Base-by-base conservation (phyloP, 2,888 invertebrate genomes). In the Meliscaeva auricollis region DNA sequence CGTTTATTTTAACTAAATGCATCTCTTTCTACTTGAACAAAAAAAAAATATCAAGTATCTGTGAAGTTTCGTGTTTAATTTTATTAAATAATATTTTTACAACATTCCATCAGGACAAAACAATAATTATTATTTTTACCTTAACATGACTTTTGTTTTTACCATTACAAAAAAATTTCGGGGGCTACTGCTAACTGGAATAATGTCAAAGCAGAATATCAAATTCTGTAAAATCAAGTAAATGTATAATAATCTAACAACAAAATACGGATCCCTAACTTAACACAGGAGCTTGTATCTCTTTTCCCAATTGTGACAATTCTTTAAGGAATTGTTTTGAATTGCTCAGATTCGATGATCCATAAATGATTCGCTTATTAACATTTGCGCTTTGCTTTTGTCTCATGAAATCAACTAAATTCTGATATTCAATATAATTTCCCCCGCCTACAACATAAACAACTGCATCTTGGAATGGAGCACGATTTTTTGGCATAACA, bases 341-440 rank as follows among this genome's bases (percentile, higher is more conserved):
- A 93, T 98, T 99, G 87, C 96, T 96, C 84, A 99, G 93, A 52
- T 99, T 98, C 32, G 99, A 98, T 81, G 98, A 96, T 46, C 99
- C 99, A 91, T 99, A 99, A 72, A 98, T 96, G 83, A 99, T 96
- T 90, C 96, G 95, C 91, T 96, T 96, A 76, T 94, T 94, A 0
- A 90, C 89, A 54, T 96, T 96, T 87, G 95, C 93, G 8, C 94
- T 93, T 85, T 94, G 94, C 91, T 96, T 96, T 94, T 96, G 96
- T 95, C 97, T 98, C 41, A 97, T 96, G 90, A 98, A 98, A 91
- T 99, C 99, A 69, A 97, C 95, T 80, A 99, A 94, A 94, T 99
- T 99, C 92, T 99, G 99, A 92, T 99, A 99, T 93, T 99, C 99
- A 90, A 99, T 99, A 91, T 99, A 99, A 94, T 99, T 99, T 62